Base-by-base conservation (phyloP, 2,113 vertebrate genomes). In the Diphyllodes magnificus region DNA sequence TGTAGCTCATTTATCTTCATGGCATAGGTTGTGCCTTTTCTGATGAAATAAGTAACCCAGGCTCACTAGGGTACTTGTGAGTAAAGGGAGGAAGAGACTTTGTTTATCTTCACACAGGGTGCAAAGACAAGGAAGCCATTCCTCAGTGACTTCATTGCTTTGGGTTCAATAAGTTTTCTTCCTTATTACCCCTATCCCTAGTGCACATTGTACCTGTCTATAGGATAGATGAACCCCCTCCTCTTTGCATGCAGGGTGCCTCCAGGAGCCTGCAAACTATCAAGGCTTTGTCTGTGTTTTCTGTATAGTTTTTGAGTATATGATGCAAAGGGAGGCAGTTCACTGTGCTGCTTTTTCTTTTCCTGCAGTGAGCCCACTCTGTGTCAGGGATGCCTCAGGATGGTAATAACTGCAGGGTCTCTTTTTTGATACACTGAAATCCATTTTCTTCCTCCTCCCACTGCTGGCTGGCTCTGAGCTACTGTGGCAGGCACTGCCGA, bases 1-100 rank as follows among this genome's bases (percentile, higher is more conserved):
- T 92, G 49, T 45, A 89, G 63, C 70, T 86, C 21, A 2, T 91
- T 95, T 88, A 50, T 90, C 63, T 91, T 95, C 89, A 75, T 80
- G 47, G n/a, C 44, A 44, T 25, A 65, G 60, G 42, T n/a, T 70
- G 64, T 84, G 50, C 42, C 61, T 87, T 90, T 89, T 94, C 69
- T 83, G 51, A 40, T 70, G n/a, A 47, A 93, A 66, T 30, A 44
- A 72, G 27, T 51, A 65, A 76, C 61, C 5, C 4, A 92, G 82
- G 61, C 44, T 86, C 42, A 47, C 10, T 15, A 33, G 23, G 25
- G 54, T 56, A 40, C 40, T 80, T 51, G 31, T 11, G 39, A 47
- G 10, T 56, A 64, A 87, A 86, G 37, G 35, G 30, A 71, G 47
- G 39, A 63, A 57, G n/a, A 75, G n/a, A 35, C 23, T 70, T 69